Evolutionary conservation across 2,797 vertebrate species (phyloP), one percentile per base, ranked within the genome.

Genomic region (Dicrostonyx torquatus): DNA sequence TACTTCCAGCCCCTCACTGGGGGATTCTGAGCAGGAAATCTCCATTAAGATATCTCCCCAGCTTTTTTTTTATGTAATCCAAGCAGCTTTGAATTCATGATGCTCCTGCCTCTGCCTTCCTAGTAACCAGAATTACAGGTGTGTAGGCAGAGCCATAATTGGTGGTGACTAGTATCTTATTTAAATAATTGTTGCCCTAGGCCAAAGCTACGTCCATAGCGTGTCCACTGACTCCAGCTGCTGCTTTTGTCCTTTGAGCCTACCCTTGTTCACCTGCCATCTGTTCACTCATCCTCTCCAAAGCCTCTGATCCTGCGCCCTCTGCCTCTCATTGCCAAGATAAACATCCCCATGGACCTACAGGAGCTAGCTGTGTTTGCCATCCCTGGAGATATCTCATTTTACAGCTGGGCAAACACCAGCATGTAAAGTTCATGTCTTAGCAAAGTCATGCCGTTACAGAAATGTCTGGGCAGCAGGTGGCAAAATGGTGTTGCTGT

Each of bases 401-500:
- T 97, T 97, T 95, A 96, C 94, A 97, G 97, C 94, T 96, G 97
- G 97, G 95, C 97, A 97, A 96, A 94, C 87, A 96, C 82, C 97
- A 97, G 97, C 96, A 97, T 55, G 97, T 89, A 58, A 48, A 96
- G 95, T 96, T 97, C 96, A 93, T 10, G 84, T 94, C 93, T 92
- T 85, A 50, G 93, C 50, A 96, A 96, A 97, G 89, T 95, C 95
- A 78, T 4, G 80, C 87, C 31, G 76, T 73, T 95, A 55, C 55
- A 73, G 87, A 97, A 96, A 96, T 96, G 91, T 97, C 94, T 94
- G 68, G 91, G 94, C 95, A 95, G 97, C 97, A 96, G 97, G 97
- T 97, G 97, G 96, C 97, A 96, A 97, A 97, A 97, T 89, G 95
- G 94, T 93, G 93, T 80, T 95, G 94, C 96, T 94, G 93, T 94